Evolutionary conservation across 2,888 invertebrate species (phyloP).

Genomic region (Mimumesa dahlbomi): DNA sequence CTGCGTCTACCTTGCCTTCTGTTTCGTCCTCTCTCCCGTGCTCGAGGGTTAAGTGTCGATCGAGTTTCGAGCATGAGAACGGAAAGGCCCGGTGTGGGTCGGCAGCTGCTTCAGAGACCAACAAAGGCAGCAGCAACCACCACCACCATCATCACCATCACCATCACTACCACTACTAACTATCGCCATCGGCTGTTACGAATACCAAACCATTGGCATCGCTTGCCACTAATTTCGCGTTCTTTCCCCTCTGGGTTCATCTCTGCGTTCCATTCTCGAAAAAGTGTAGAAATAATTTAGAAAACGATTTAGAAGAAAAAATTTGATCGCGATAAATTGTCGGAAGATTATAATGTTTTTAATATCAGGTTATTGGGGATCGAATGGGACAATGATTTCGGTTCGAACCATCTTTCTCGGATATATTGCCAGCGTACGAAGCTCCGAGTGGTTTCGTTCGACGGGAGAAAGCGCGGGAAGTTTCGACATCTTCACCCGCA

Average conservation of each 20-base stretch:
- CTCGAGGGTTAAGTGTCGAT: slow-evolving; percentile 73
- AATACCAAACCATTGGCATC: slow-evolving; percentile 12
- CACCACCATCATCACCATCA: slow-evolving; percentile 16
- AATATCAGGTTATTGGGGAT: not conserved
- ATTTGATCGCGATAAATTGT: no score
- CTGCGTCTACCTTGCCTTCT: slow-evolving; percentile 33
- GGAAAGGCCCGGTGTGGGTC: slow-evolving; percentile 74
- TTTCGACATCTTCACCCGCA: slow-evolving; percentile 60
- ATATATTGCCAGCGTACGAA: slow-evolving; percentile 23
- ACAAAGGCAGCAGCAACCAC: slow-evolving; percentile 68
- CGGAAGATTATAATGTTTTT: not conserved
- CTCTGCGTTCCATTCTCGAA: slow-evolving; percentile 33
- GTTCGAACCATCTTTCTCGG: slow-evolving; percentile 20
- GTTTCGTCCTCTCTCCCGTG: slow-evolving; percentile 20
- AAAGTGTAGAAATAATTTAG: slow-evolving; percentile 14
- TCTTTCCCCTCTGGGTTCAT: slow-evolving; percentile 26
- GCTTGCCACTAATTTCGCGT: slow-evolving; percentile 37
- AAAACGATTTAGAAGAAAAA: slow-evolving; percentile 6
- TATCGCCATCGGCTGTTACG: not conserved
- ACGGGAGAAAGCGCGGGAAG: slow-evolving; percentile 61
- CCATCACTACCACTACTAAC: slow-evolving; percentile 15
- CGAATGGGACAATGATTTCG: no score
- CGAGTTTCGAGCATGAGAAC: slow-evolving; percentile 79
- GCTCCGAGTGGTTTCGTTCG: slow-evolving; percentile 30
- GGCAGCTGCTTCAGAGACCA: slow-evolving; percentile 72